A percentile compares a stretch with the other conserved stretches of the same genome.
phyloP scores from a whole-genome alignment of 1,140 invertebrate genomes.

The Melitaea cinxia region DNA sequence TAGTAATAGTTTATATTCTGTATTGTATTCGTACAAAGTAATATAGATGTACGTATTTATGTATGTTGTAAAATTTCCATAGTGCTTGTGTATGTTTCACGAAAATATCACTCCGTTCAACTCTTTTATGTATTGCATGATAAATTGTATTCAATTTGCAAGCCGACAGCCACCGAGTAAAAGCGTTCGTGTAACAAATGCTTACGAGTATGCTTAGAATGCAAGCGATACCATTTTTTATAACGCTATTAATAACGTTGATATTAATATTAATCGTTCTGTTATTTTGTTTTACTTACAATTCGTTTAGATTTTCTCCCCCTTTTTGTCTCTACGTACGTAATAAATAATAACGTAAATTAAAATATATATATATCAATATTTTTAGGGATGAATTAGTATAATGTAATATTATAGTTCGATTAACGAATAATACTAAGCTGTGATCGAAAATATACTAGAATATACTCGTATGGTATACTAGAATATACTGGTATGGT shows the following conservation, averaged over 20 bases:
- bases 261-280: slow-evolving; percentile 25
- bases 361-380: too few relatives aligned
- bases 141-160: slow-evolving; percentile 76
- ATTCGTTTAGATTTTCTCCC: too few relatives aligned
- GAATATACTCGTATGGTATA: too few relatives aligned
- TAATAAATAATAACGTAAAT: too few relatives aligned
- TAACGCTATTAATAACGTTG: slow-evolving; percentile 20
- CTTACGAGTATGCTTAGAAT: slow-evolving; percentile 60
- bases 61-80: slow-evolving; percentile 9
- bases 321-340: too few relatives aligned
- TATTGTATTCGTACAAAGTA: too few relatives aligned
- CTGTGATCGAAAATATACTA: too few relatives aligned
- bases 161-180: slow-evolving; percentile 65
- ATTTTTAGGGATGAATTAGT: too few relatives aligned
- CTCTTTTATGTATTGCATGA: slow-evolving; percentile 64
- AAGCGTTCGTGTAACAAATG: slow-evolving; percentile 75
- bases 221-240: slow-evolving; percentile 56
- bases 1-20: not conserved
- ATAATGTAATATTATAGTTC: too few relatives aligned
- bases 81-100: slow-evolving; percentile 22
- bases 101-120: slow-evolving; percentile 55
- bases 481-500: too few relatives aligned
- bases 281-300: not conserved
- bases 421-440: too few relatives aligned
- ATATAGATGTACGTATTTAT: too few relatives aligned